phyloP scores from a whole-genome alignment of 2,113 vertebrate species.

The Tachycineta bicolor region DNA sequence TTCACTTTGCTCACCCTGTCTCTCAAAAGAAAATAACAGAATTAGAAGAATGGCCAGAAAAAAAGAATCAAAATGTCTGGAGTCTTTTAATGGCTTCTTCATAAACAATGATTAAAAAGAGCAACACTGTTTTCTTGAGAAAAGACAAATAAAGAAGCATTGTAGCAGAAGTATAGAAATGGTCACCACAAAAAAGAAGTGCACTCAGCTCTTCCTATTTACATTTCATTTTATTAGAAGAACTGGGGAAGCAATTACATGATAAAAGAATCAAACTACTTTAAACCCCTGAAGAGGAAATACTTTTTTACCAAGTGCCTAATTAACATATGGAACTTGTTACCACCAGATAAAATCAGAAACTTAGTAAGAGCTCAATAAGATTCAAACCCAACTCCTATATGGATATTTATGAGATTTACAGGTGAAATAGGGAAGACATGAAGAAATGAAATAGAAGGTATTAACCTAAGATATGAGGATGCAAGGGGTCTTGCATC shows the following conservation, averaged over 20 bases:
- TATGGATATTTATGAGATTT: neutral
- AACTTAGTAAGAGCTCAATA: neutral
- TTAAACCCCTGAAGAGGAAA: neutral
- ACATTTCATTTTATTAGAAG: slow-evolving; percentile 30
- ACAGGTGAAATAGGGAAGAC: neutral
- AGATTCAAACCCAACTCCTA: neutral
- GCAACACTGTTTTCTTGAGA: slow-evolving; percentile 34
- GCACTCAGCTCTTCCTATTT: slow-evolving; percentile 33
- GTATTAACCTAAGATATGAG: neutral
- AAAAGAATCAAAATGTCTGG: slow-evolving; percentile 29
- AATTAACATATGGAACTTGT: slow-evolving; percentile 10
- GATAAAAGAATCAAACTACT: neutral
- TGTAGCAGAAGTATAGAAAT: slow-evolving; percentile 15
- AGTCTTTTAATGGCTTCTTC: slow-evolving; percentile 51
- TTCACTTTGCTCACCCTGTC: slow-evolving; percentile 45
- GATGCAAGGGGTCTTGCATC: neutral
- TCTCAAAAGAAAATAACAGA: slow-evolving; percentile 54
- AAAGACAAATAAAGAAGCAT: slow-evolving; percentile 45
- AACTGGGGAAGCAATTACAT: slow-evolving; percentile 13
- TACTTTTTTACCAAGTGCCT: slow-evolving; percentile 5
- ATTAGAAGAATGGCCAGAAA: slow-evolving; percentile 49
- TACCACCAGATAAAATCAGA: neutral
- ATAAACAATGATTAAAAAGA: slow-evolving; percentile 59
- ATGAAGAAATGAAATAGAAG: neutral
- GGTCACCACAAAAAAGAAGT: neutral